phyloP scores from a whole-genome alignment of 1,140 invertebrate species.

The Atta colombica region DNA sequence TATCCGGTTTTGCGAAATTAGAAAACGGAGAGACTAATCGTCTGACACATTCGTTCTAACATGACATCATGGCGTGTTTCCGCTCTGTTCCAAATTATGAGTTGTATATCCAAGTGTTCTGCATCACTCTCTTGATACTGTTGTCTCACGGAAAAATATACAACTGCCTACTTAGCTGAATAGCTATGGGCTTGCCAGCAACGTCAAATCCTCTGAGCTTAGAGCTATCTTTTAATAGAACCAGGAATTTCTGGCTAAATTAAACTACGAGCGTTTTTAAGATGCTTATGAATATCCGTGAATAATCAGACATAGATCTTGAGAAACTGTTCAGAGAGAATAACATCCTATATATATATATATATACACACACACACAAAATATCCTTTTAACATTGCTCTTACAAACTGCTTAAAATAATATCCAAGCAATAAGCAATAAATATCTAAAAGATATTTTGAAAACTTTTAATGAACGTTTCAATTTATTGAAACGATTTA shows the following conservation, averaged over 20 bases:
- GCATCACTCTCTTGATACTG: constrained; percentile 46
- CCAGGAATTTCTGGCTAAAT: constrained; percentile 21
- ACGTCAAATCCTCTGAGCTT: constrained; percentile 32
- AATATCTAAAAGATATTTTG: not conserved
- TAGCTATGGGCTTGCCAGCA: constrained; percentile 21
- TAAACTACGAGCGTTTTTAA: constrained; percentile 22
- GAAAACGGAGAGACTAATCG: constrained; percentile 15
- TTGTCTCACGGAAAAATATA: constrained; percentile 63
- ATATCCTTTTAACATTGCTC: not conserved
- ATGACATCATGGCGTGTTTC: constrained; percentile 18
- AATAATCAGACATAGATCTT: constrained; percentile 22
- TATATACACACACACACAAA: not conserved
- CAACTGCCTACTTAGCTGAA: constrained; percentile 53
- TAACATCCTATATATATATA: not conserved
- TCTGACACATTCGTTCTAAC: not conserved
- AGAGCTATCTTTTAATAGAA: constrained; percentile 47
- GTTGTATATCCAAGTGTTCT: constrained; percentile 55
- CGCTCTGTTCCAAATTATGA: constrained; percentile 19
- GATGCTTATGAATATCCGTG: not conserved
- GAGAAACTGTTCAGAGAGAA: not conserved
- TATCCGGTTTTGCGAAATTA: constrained; percentile 37
- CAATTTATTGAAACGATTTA: not conserved
- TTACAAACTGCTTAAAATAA: constrained; percentile 9
- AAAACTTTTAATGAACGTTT: constrained; percentile 8
- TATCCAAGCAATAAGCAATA: constrained; percentile 21